Conservation (phyloP, 53 echinoderm and acorn worm species). For the Holothuria leucospilota region DNA sequence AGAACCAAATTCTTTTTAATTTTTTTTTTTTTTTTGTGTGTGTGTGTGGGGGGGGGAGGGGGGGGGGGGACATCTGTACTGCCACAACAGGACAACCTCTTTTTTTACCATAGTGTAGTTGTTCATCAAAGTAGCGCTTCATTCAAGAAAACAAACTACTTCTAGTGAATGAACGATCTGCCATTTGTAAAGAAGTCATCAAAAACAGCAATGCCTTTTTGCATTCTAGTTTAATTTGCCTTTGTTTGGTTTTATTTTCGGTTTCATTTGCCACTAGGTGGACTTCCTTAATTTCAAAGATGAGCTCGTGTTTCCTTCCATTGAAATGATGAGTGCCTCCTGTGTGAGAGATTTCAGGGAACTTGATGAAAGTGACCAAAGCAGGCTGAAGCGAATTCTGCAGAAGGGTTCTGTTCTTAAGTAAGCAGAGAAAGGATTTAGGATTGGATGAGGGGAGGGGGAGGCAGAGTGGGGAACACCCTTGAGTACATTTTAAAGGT, state of each 20-base stretch:
- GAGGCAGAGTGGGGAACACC: neutral
- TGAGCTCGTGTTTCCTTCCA: constrained; percentile 75
- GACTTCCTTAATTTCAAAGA: constrained; percentile 80
- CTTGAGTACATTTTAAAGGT: neutral
- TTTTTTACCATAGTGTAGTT: no score
- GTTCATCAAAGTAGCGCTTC: no score
- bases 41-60: no score
- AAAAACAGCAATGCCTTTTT: no score
- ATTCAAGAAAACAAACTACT: no score
- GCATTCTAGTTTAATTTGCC: no score
- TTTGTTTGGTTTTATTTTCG: no score
- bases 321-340: constrained; percentile 64
- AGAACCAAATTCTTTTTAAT: neutral
- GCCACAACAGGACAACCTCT: no score
- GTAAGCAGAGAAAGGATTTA: constrained; percentile 52
- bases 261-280: constrained; percentile 62
- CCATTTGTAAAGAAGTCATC: no score
- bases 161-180: no score
- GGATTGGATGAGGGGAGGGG: neutral
- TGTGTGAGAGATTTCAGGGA: constrained; percentile 64
- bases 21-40: neutral
- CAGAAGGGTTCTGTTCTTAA: constrained; percentile 79
- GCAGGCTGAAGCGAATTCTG: constrained; percentile 69
- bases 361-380: constrained; percentile 71
- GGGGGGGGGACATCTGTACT: no score